A percentile compares a stretch with the other conserved stretches of the same genome.
Evolutionary conservation across 2,113 vertebrate species (phyloP).

Genomic region (Corythaixoides concolor): DNA sequence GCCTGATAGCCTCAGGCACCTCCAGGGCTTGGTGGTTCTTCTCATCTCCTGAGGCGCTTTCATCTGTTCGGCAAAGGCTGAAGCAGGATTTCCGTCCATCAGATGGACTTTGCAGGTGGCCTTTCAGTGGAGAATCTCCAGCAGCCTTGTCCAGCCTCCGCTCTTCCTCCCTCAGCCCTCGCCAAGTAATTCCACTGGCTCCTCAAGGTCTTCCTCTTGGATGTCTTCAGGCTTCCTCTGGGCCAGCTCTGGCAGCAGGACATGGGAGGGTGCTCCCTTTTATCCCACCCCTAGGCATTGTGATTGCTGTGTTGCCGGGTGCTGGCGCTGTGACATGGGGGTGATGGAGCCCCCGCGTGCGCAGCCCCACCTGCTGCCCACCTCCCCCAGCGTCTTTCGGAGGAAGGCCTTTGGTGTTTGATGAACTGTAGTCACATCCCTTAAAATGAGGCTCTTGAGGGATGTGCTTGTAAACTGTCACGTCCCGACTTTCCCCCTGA

Average conservation of each 20-base stretch:
- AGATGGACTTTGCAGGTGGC: not conserved
- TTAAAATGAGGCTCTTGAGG: not conserved
- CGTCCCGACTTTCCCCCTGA: not conserved
- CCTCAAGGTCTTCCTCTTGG: not conserved
- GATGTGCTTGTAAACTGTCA: not conserved
- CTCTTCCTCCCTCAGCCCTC: not conserved
- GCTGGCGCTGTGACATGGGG: not conserved
- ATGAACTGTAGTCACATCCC: not conserved
- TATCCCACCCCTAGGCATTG: too few relatives aligned
- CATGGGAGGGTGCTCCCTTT: not conserved
- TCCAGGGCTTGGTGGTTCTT: too few relatives aligned
- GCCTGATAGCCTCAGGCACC: too few relatives aligned
- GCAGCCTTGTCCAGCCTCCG: not conserved
- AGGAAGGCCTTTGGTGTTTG: not conserved
- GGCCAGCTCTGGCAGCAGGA: not conserved
- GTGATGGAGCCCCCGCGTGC: fast-evolving
- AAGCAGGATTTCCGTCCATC: not conserved
- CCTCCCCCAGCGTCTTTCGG: fast-evolving
- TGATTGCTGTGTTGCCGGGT: not conserved
- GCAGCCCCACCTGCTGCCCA: fast-evolving
- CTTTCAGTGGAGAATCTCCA: not conserved
- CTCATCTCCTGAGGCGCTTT: too few relatives aligned
- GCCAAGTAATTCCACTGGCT: fast-evolving
- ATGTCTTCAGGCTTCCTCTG: fast-evolving
- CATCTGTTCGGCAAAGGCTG: too few relatives aligned